Conservation (phyloP, 1,140 invertebrate genomes). For the Drosophila sp. region DNA sequence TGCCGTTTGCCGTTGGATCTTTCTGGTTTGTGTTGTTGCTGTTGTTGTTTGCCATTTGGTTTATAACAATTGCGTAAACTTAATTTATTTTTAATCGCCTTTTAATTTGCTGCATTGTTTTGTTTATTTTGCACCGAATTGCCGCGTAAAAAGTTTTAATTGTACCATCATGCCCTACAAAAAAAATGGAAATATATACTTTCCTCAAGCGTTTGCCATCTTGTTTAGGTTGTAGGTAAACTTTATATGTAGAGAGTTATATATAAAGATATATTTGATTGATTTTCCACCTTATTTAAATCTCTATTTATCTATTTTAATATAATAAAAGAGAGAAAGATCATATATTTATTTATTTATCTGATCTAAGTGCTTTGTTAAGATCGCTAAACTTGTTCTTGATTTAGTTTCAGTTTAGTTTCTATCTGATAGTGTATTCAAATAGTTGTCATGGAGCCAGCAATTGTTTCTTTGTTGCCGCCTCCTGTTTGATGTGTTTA, state of each 20-base stretch:
- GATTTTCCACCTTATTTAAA: no score
- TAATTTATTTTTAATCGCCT: conserved; percentile 81
- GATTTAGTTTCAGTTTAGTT: no score
- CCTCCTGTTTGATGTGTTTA: conserved; percentile 63
- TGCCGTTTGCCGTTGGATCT: conserved; percentile 20
- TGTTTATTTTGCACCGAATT: conserved; percentile 65
- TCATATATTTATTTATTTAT: no score
- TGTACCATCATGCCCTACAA: conserved; percentile 26
- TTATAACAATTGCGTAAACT: conserved; percentile 73
- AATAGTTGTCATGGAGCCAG: neutral
- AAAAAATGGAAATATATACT: no score
- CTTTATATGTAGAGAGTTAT: no score
- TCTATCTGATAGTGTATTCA: neutral
- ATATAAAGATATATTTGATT: no score
- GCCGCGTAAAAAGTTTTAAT: conserved; percentile 74
- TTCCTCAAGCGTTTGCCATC: no score
- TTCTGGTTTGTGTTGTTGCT: neutral
- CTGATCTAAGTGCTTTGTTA: no score
- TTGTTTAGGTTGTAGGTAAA: no score
- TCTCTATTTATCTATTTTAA: no score
- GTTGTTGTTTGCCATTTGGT: conserved; percentile 63
- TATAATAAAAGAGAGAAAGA: no score
- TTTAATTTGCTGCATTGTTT: conserved; percentile 69
- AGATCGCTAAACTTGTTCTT: no score
- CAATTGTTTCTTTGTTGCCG: conserved; percentile 1